Conservation (phyloP, 2,888 invertebrate species). For the Agapostemon virescens region DNA sequence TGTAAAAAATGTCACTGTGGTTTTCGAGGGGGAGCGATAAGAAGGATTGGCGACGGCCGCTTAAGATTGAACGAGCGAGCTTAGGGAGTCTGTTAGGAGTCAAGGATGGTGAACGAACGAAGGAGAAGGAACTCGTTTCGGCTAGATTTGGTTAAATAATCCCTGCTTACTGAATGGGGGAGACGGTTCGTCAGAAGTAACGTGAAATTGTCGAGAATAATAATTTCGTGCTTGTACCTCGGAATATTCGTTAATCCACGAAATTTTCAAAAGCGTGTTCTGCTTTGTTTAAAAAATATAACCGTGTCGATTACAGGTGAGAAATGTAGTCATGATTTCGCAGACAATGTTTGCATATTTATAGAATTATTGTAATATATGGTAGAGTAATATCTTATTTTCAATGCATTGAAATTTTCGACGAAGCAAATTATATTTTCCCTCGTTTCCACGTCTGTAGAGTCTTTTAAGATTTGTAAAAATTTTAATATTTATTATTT, state of each 20-base stretch:
- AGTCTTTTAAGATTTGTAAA: neutral
- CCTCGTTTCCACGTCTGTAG: too few relatives aligned
- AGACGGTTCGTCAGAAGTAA: slow-evolving; percentile 18
- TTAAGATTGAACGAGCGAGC: slow-evolving; percentile 67
- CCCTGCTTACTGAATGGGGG: slow-evolving; percentile 33
- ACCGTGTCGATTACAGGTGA: too few relatives aligned
- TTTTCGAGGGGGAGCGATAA: slow-evolving; percentile 35
- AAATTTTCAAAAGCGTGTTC: slow-evolving; percentile 19
- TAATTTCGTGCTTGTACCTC: slow-evolving; percentile 61
- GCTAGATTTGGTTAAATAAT: slow-evolving; percentile 69
- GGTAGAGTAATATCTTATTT: too few relatives aligned
- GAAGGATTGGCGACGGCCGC: slow-evolving; percentile 46
- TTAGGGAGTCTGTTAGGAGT: slow-evolving; percentile 63
- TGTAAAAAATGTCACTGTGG: slow-evolving; percentile 59
- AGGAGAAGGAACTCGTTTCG: slow-evolving; percentile 60
- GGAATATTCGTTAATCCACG: slow-evolving; percentile 37
- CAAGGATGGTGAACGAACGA: slow-evolving; percentile 37
- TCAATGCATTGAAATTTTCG: too few relatives aligned
- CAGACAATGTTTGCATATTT: too few relatives aligned
- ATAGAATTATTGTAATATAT: too few relatives aligned
- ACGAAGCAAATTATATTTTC: neutral
- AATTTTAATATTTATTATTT: neutral
- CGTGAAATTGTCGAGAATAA: slow-evolving; percentile 57
- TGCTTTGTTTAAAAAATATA: neutral
- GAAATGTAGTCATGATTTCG: neutral